Base-by-base conservation (phyloP, 2,888 invertebrate species). In the Caenorhabditis zanzibari region DNA sequence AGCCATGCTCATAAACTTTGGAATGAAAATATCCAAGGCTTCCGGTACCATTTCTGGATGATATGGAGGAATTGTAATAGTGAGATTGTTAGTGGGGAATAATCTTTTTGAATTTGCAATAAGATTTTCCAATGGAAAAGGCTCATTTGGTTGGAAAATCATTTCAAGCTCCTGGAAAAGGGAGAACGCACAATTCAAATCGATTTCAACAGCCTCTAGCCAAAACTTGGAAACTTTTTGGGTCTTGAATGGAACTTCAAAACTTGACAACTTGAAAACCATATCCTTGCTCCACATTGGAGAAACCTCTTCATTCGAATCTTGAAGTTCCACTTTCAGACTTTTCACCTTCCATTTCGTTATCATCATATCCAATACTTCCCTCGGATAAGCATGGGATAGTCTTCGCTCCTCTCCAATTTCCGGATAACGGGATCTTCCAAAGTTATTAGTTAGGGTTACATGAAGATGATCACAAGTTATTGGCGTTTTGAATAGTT, bases 291-390 rank as follows among this genome's bases (percentile, higher is more conserved):
- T n/a, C 19, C 5, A 38, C 9, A 22, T 14, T 10, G 32, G 2
- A 9, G 10, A 10, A 12, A 22, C 38, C 22, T 12, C 9, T 2
- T 10, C n/a, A n/a, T n/a, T n/a, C 38, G 14, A 19, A 10, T 19
- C 38, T 61, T 19, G 22, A 14, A 61, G 24, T 19, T 61, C 61
- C 4, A 61, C 14, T 6, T 41, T 38, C 24, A 61, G 38, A 14
- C 14, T 24, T 41, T 61, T 61, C 12, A 61, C 41, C 3, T 41
- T 61, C 61, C 61, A 61, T 61, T 61, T 61, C 12, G 5, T 2
- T 12, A 61, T 61, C 19, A 61, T 41, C 5, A 22, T 14, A 41
- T 61, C 41, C 22, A 61, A 14, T 24, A 61, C 24, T 61, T 61
- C 61, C 41, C 61, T 10, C 5, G 61, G 61, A 41, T 24, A 61